These are phyloP conservation scores for Sturmia bella DNA, from an alignment of 2,888 invertebrate species.

Conservation along the genomic window DNA sequence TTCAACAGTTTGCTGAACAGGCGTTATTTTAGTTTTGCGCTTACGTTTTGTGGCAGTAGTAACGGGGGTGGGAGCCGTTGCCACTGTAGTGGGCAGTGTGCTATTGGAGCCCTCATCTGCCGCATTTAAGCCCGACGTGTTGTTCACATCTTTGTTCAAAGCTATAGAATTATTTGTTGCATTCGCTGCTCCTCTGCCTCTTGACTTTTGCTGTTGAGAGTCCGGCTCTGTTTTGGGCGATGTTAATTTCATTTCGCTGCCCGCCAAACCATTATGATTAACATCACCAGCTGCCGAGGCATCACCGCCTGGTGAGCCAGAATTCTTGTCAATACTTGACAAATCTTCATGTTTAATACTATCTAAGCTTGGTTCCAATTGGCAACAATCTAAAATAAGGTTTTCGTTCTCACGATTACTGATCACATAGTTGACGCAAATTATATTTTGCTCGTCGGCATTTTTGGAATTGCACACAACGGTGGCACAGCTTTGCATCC, in stretches of 20 bases:
- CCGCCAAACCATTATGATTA: conserved; percentile 71
- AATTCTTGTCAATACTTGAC: conserved; percentile 88
- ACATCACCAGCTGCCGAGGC: conserved; percentile 79
- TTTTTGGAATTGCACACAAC: conserved; percentile 97
- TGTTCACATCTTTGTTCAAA: conserved; percentile 77
- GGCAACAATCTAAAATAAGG: conserved; percentile 96
- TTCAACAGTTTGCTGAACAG: conserved; percentile 80
- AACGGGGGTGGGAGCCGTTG: conserved; percentile 67
- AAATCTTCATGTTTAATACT: conserved; percentile 91
- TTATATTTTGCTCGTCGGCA: conserved; percentile 97
- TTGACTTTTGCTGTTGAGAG: conserved; percentile 74
- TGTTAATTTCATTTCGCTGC: conserved; percentile 80
- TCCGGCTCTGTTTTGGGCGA: conserved; percentile 82
- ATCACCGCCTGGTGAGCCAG: conserved; percentile 94
- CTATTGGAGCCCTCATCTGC: conserved; percentile 72
- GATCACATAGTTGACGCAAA: conserved; percentile 98
- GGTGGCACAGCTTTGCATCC: conserved; percentile 98
- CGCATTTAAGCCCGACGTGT: conserved; percentile 72
- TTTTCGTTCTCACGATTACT: conserved; percentile 89
- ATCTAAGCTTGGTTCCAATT: conserved; percentile 90
- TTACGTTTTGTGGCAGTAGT: conserved; percentile 82
- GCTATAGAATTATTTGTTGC: conserved; percentile 74
- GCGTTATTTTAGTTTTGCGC: conserved; percentile 83
- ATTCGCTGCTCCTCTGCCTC: conserved; percentile 76
- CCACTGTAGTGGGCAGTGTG: conserved; percentile 74